A percentile compares a stretch with the other conserved stretches of the same genome.
Conservation (phyloP, 2,888 invertebrate genomes). For the Melanostoma scalare region DNA sequence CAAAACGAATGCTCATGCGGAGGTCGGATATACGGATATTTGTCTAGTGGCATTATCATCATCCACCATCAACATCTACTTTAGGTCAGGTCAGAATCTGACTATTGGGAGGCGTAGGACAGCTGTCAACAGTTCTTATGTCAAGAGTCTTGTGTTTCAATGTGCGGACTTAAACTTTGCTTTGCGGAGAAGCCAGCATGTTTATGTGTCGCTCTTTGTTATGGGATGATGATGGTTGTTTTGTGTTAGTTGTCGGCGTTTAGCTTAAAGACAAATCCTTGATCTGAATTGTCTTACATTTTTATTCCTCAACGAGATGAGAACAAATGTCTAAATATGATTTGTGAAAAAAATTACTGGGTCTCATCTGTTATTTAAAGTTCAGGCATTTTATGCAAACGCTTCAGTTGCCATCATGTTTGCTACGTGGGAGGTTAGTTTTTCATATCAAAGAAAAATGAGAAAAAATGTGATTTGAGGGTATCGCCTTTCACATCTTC, state of each 20-base stretch:
- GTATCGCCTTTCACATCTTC: too few relatives aligned
- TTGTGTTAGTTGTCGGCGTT: slow-evolving; percentile 43
- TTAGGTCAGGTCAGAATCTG: slow-evolving; percentile 9
- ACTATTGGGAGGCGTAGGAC: neutral
- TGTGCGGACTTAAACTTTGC: slow-evolving; percentile 62
- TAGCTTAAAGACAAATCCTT: slow-evolving; percentile 61
- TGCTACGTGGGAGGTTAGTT: too few relatives aligned
- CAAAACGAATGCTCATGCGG: slow-evolving; percentile 43
- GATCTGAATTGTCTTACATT: slow-evolving; percentile 61
- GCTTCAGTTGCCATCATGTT: too few relatives aligned
- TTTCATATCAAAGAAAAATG: too few relatives aligned
- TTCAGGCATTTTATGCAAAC: too few relatives aligned
- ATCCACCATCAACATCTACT: slow-evolving; percentile 19
- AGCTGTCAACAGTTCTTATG: slow-evolving; percentile 60
- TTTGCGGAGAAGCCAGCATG: slow-evolving; percentile 1
- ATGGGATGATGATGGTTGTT: slow-evolving; percentile 38
- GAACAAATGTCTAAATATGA: too few relatives aligned
- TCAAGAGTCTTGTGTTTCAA: slow-evolving; percentile 71
- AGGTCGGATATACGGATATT: slow-evolving; percentile 6
- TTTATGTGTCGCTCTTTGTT: slow-evolving; percentile 33
- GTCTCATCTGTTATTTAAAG: too few relatives aligned
- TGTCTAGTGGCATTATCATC: slow-evolving; percentile 43
- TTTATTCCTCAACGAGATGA: neutral
- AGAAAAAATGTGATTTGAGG: too few relatives aligned
- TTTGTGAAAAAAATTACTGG: too few relatives aligned